phyloP scores from a whole-genome alignment of 2,888 invertebrate genomes.

The Carabus problematicus region DNA sequence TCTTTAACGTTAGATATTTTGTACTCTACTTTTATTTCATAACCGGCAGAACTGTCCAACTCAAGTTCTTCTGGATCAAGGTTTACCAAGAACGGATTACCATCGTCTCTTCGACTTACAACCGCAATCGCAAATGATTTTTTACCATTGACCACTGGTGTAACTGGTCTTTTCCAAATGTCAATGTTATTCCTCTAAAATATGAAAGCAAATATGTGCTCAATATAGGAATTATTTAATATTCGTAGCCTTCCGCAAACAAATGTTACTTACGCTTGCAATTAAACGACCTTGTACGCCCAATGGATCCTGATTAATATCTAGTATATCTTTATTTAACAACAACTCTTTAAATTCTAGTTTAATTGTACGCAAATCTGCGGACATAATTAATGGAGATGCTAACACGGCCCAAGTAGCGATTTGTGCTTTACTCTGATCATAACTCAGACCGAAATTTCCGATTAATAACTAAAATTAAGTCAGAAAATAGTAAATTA shows the following conservation, averaged over 20 bases:
- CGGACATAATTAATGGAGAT: conserved; percentile 76
- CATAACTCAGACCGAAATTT: conserved; percentile 69
- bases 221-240: conserved; percentile 37
- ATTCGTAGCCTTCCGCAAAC: conserved; percentile 7
- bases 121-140: conserved; percentile 66
- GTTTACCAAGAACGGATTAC: conserved; percentile 57
- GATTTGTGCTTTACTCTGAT: conserved; percentile 76
- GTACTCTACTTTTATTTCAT: conserved; percentile 54
- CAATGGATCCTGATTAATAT: conserved; percentile 71
- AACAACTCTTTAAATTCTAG: conserved; percentile 67
- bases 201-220: conserved; percentile 42
- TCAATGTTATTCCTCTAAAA: conserved; percentile 58
- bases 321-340: conserved; percentile 68
- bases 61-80: conserved; percentile 53
- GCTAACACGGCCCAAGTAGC: conserved; percentile 77
- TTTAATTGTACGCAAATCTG: conserved; percentile 68
- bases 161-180: conserved; percentile 66
- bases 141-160: conserved; percentile 59
- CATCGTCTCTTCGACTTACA: conserved; percentile 62
- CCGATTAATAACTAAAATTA: conserved; percentile 64
- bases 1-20: background rate
- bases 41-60: conserved; percentile 53
- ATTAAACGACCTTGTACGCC: conserved; percentile 69
- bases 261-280: conserved; percentile 53
- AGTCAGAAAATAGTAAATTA: conserved; percentile 13